Base-by-base conservation (phyloP, 2,888 invertebrate genomes). In the Macrophya alboannulata region DNA sequence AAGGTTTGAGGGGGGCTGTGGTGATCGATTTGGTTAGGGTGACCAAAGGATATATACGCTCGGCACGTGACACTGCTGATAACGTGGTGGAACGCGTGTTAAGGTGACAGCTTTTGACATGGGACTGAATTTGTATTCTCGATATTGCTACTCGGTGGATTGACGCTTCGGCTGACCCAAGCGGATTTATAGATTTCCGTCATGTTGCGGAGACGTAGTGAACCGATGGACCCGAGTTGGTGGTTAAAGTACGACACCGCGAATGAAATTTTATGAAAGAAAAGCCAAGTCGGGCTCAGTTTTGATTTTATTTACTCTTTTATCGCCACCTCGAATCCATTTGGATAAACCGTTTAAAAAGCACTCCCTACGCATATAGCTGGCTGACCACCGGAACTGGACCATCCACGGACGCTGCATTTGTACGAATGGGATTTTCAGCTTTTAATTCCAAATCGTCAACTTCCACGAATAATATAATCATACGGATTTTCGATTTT, bases 61-160 rank as follows among this genome's bases (percentile, higher is more conserved):
- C 79, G 48, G 71, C 68, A 68, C 51, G 85, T 79, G 85, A 79
- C 79, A 65, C 55, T 45, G 55, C 65, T 25, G 72, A 85, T 81
- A 85, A 85, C 82, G 51, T 68, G 82, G 82, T 40, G 81, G 72
- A 59, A 79, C 77, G 81, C 71, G 68, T 55, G 65, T 77, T 85
- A 48, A 40, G 51, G 59, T 79, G 81, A 83, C 81, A 71, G 68
- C 59, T 85, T 79, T 68, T 79, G 68, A 71, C 82, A 51, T 45
- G 55, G 72, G 82, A 82, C 81, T 72, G 72, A 85, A 85, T 85
- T 81, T 82, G 79, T 85, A 85, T 85, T 51, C 51, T 62, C 51
- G 85, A 81, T 68, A 79, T 81, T 85, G 45, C 62, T 65, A 59
- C 43, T 37, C 43, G 62, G 55, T 77, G 12, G 62, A 68, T 62